phyloP scores from a whole-genome alignment of 2,888 invertebrate species.

The Dioctria linearis region DNA sequence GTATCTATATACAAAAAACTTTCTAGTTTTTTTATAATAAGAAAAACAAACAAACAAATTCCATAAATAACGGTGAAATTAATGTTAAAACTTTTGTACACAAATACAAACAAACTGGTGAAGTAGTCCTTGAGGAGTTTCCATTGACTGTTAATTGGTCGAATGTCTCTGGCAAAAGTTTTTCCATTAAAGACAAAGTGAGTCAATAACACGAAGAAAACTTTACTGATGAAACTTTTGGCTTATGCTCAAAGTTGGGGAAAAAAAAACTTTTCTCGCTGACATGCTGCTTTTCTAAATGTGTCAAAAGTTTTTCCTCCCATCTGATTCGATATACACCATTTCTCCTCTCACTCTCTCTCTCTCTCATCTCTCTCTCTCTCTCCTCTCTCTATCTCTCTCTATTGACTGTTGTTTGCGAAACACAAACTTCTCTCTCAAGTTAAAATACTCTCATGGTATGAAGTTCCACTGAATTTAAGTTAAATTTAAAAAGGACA shows the following conservation, averaged over 20 bases:
- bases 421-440: neutral
- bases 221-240: slow-evolving; percentile 28
- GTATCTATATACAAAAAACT: too few relatives aligned
- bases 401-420: neutral
- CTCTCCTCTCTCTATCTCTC: neutral
- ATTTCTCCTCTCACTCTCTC: too few relatives aligned
- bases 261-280: slow-evolving; percentile 12
- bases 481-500: slow-evolving; percentile 29
- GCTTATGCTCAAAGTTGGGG: slow-evolving; percentile 27
- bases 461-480: slow-evolving; percentile 16
- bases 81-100: neutral
- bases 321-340: neutral
- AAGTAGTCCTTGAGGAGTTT: neutral
- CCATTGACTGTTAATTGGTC: slow-evolving; percentile 39
- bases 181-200: slow-evolving; percentile 43
- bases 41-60: too few relatives aligned
- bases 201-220: slow-evolving; percentile 42
- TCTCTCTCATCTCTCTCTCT: too few relatives aligned
- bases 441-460: slow-evolving; percentile 22
- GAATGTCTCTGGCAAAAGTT: slow-evolving; percentile 38
- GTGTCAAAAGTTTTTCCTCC: slow-evolving; percentile 12
- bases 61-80: neutral
- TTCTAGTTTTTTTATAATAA: too few relatives aligned
- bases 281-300: slow-evolving; percentile 6
- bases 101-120: neutral